Evolutionary conservation across 2,113 vertebrate species (phyloP), one percentile per base, ranked within the genome.

Genomic region (Loxodonta africana): DNA sequence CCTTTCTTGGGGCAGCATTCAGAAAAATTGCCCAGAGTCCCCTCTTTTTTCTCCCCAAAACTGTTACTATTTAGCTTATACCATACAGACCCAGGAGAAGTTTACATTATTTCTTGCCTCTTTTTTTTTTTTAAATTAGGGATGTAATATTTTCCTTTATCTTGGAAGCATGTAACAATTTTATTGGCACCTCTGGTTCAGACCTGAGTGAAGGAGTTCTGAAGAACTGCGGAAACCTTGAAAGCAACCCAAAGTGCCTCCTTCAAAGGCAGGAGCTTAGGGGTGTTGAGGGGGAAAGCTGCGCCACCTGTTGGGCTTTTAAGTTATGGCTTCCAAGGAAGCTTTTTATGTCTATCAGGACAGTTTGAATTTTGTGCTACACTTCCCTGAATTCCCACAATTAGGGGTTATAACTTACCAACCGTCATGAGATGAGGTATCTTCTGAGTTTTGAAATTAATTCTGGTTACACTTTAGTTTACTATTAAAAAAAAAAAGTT

Each of bases 241-340:
- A 94, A 81, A 17, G 23, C 57, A 77, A 17, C 30, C 28, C 6
- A 10, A 5, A 63, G 30, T 81, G 33, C 82, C 67, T 95, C 51
- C 53, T 92, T 88, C 44, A 51, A 84, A 80, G 76, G 44, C 48
- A 63, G 21, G 51, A 48, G 14, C 25, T 86, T 80, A 4, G 41
- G 11, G 18, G 5, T 88, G 9, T 74, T 90, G 26, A 93, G 51
- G 48, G 62, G 26, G 44, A 30, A 85, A 77, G 65, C 26, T 60
- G 81, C 14, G 92, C 94, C 96, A 97, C 87, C 96, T 97, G 60
- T 91, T 88, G 95, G 90, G 67, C 85, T 71, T 92, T 76, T 87
- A 37, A 73, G 77, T 90, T 95, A 77, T 6, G 15, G 37, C 74
- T 93, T 88, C 46, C 21, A 78, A 71, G 14, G 33, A 44, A 14